Evolutionary conservation across 2,888 invertebrate genomes (phyloP), one percentile per base, ranked within the genome.

Genomic region (Flexamia atlantica): DNA sequence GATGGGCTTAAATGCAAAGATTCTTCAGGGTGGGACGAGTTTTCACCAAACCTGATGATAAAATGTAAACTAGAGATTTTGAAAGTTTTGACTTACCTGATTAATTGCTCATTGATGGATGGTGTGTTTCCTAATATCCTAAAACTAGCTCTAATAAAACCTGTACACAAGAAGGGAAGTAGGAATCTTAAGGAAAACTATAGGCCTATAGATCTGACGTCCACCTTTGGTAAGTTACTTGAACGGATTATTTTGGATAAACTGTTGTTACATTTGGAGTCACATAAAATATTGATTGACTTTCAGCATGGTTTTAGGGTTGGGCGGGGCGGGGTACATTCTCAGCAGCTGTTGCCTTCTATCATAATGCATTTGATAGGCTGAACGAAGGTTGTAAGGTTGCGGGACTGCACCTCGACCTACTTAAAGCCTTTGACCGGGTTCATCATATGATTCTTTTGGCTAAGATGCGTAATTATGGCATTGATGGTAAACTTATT

Each of bases 201-300:
- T 53, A 53, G 46, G 53, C 53, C 53, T 3, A 53, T 53, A 7
- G 53, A 20, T 7, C 23, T 53, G 23, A 53, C 53, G 23, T 53
- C 53, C 53, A 53, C 53, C 53, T 53, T 53, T 53, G 53, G 53
- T 53, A 53, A 53, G 23, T 23, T 23, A 5, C 23, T 53, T 23
- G 14, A 53, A 53, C 20, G 10, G 23, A n/a, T 53, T 23, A 23
- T 53, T 53, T 53, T 53, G 53, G 23, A 20, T 7, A 53, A 23
- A 7, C 10, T 53, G 23, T 5, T 23, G 20, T 2, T 7, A 2
- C 20, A 53, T 53, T 53, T 53, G 20, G 20, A 53, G 0, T 53
- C 53, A 23, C 20, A 53, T 10, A 14, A 53, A 3, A 53, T 53
- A 7, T 3, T 53, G 20, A 4, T 7, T 53, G 53, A 53, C 23